A percentile compares a stretch with the other conserved stretches of the same genome.
Evolutionary conservation across 2,113 vertebrate species (phyloP).

Genomic region (Caracal caracal): DNA sequence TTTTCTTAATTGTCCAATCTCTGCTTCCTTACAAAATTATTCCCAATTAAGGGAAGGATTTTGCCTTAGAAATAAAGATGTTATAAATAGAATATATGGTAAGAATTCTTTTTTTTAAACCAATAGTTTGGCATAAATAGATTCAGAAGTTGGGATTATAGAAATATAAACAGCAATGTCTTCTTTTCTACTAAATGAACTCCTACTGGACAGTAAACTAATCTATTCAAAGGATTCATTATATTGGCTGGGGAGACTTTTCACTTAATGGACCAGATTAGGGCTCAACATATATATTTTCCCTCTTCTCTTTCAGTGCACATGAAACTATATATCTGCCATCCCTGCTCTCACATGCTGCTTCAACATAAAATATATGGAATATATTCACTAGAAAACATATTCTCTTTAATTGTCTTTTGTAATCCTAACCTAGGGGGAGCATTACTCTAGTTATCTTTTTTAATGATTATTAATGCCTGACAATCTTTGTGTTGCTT

Average conservation of each 20-base stretch:
- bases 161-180: not conserved
- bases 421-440: not conserved
- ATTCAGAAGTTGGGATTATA: not conserved
- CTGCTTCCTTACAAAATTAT: not conserved
- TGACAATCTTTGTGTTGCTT: not conserved
- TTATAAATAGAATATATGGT: not conserved
- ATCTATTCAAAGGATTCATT: not conserved
- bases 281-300: not conserved
- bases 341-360: not conserved
- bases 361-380: not conserved
- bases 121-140: not conserved
- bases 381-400: not conserved
- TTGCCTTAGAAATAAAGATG: not conserved
- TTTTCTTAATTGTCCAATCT: not conserved
- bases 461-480: slow-evolving; percentile 4
- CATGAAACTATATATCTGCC: not conserved
- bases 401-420: not conserved
- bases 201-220: not conserved
- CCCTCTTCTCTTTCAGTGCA: not conserved
- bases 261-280: not conserved
- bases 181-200: not conserved
- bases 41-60: not conserved
- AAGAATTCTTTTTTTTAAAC: not conserved
- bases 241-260: not conserved
- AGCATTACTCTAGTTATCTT: not conserved